Percentiles rank a stretch among this genome's conserved stretches.
These are phyloP conservation scores for Narcine bancroftii DNA, from an alignment of 2,113 vertebrate species.

Conservation along the genomic window DNA sequence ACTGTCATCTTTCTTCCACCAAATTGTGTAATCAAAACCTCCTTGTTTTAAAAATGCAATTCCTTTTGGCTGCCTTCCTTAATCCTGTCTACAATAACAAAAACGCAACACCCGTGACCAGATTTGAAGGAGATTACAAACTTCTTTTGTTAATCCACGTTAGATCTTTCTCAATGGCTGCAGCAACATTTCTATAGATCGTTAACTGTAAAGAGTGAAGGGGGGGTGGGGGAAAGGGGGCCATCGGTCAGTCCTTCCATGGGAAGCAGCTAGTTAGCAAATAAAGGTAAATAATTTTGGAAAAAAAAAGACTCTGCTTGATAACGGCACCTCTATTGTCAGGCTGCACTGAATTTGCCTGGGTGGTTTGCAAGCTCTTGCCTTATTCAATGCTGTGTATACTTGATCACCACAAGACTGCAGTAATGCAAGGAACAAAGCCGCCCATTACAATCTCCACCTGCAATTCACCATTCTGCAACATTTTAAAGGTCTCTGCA, in stretches of 20 bases:
- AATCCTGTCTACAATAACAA: not conserved
- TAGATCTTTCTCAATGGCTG: not conserved
- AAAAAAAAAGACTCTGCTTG: slow-evolving; percentile 49
- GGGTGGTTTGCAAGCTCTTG: slow-evolving; percentile 51
- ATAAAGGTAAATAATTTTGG: not conserved
- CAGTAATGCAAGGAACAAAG: slow-evolving; percentile 50
- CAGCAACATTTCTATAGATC: slow-evolving; percentile 1
- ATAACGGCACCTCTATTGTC: slow-evolving; percentile 51
- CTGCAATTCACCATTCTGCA: slow-evolving; percentile 58
- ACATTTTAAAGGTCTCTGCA: slow-evolving; percentile 47
- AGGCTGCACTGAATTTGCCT: slow-evolving; percentile 52
- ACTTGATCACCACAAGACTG: slow-evolving; percentile 59
- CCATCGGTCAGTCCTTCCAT: slow-evolving; percentile 48
- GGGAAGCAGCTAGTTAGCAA: slow-evolving; percentile 45
- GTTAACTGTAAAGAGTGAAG: slow-evolving; percentile 12
- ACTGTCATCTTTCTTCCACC: not conserved
- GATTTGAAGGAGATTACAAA: slow-evolving; percentile 19
- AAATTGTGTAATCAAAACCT: not conserved
- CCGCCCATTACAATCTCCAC: slow-evolving; percentile 45
- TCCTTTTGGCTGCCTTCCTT: not conserved
- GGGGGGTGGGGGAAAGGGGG: slow-evolving; percentile 43
- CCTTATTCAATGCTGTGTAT: slow-evolving; percentile 56
- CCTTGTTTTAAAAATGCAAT: not conserved
- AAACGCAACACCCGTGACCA: not conserved
- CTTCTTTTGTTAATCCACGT: not conserved